A percentile compares a stretch with the other conserved stretches of the same genome.
These are phyloP conservation scores for Sinocyclocheilus anophthalmus DNA, from an alignment of 2,113 vertebrate genomes.

Conservation along the genomic window DNA sequence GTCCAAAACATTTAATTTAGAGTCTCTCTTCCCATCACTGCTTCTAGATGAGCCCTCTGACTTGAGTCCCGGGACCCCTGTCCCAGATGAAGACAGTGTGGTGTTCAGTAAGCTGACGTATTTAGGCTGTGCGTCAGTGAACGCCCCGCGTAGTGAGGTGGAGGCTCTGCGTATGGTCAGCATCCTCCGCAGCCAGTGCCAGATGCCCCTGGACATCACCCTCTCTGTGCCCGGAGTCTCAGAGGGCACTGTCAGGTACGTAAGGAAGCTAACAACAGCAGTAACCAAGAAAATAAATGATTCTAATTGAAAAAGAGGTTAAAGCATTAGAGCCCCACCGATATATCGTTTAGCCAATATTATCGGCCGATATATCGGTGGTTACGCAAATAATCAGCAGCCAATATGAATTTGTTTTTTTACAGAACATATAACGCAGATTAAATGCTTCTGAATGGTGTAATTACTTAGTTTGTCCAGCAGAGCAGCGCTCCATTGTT, in stretches of 20 bases:
- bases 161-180: constrained; percentile 98
- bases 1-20: not conserved
- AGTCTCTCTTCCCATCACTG: not conserved
- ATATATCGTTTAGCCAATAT: too few species aligned
- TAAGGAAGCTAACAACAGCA: not conserved
- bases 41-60: constrained; percentile 71
- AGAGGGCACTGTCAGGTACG: constrained; percentile 93
- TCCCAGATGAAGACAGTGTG: constrained; percentile 94
- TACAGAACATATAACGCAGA: too few species aligned
- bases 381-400: too few species aligned
- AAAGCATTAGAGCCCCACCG: not conserved
- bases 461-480: too few species aligned
- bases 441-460: too few species aligned
- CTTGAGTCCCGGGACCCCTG: constrained; percentile 84
- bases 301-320: not conserved
- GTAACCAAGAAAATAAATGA: not conserved
- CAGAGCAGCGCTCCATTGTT: too few species aligned
- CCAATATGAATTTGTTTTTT: too few species aligned
- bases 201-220: constrained; percentile 91
- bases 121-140: constrained; percentile 94
- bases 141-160: constrained; percentile 94
- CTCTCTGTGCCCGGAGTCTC: constrained; percentile 96
- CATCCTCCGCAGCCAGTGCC: constrained; percentile 92
- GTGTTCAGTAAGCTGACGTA: constrained; percentile 98
- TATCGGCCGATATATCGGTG: too few species aligned